Evolutionary conservation across 2,888 invertebrate species (phyloP), one percentile per base, ranked within the genome.

Genomic region (Malthinus flaveolus): DNA sequence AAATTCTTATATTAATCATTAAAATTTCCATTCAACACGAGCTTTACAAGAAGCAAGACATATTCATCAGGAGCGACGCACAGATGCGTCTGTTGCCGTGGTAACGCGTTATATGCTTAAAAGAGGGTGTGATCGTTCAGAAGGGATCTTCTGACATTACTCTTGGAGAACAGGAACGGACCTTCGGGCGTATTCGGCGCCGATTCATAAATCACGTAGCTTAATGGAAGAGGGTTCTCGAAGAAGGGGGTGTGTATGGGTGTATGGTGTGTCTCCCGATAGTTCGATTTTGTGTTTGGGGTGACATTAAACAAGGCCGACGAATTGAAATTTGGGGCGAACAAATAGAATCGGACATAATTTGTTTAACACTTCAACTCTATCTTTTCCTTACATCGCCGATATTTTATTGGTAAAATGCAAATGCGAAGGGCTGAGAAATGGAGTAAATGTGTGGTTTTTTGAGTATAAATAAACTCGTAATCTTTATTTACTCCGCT

Each of bases 21-120:
- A 59, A 59, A 59, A 59, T 47, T 47, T 48, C 51, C 55, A 59
- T 59, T 59, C 59, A 56, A 56, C 51, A 51, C 48, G 51, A 46
- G 55, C 48, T 45, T 23, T 56, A 59, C 59, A 59, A 59, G 55
- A 50, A 59, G 55, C 59, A 59, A 59, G 55, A 59, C 59, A 56
- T 59, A 59, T 59, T 59, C 59, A 59, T 59, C 59, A 56, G 49
- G 47, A 47, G 59, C 32, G 42, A 55, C 49, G 66, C 67, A 69
- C 69, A 70, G 72, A 73, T 72, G 72, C 71, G 71, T 71, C 71
- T 68, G 72, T 73, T 67, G 60, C 67, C 68, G 69, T 70, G 66
- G 69, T 45, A 64, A 73, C 71, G 69, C 68, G 67, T 67, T 67
- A 68, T 64, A 65, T 67, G 66, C 64, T 23, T 68, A 67, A 63